A percentile compares a stretch with the other conserved stretches of the same genome.
Evolutionary conservation across 2,797 vertebrate species (phyloP).

Genomic region (Sebastes oblongus): DNA sequence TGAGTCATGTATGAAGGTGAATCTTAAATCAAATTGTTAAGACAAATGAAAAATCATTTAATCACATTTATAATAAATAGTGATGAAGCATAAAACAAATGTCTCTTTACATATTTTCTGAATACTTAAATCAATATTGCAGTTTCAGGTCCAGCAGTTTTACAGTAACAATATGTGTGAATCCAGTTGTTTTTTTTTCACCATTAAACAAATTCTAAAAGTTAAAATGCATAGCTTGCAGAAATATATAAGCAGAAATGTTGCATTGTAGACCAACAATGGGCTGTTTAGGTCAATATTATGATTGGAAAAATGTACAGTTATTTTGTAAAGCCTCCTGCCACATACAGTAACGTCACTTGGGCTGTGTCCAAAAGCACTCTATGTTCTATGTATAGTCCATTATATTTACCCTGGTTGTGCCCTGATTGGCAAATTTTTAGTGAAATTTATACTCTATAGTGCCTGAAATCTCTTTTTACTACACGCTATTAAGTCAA

Average conservation of each 20-base stretch:
- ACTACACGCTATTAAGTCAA: background rate
- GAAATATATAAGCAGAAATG: background rate
- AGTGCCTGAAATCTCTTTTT: background rate
- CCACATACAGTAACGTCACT: background rate
- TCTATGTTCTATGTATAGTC: background rate
- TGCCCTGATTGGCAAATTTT: background rate
- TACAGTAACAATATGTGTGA: background rate
- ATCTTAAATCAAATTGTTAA: background rate
- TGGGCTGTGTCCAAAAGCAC: background rate
- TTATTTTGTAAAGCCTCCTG: background rate
- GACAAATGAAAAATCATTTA: background rate
- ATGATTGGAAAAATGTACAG: background rate
- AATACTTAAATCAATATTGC: background rate
- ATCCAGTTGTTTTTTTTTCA: background rate
- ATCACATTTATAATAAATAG: conserved; percentile 28
- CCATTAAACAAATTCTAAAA: background rate
- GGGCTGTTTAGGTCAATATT: background rate
- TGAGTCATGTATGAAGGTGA: background rate
- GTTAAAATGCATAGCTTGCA: background rate
- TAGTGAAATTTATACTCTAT: background rate
- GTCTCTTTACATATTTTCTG: background rate
- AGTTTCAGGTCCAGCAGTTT: background rate
- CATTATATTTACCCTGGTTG: background rate
- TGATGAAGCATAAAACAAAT: background rate
- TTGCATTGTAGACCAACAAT: background rate